Evolutionary conservation across 2,888 invertebrate species (phyloP).

Genomic region (Eulithis testata): DNA sequence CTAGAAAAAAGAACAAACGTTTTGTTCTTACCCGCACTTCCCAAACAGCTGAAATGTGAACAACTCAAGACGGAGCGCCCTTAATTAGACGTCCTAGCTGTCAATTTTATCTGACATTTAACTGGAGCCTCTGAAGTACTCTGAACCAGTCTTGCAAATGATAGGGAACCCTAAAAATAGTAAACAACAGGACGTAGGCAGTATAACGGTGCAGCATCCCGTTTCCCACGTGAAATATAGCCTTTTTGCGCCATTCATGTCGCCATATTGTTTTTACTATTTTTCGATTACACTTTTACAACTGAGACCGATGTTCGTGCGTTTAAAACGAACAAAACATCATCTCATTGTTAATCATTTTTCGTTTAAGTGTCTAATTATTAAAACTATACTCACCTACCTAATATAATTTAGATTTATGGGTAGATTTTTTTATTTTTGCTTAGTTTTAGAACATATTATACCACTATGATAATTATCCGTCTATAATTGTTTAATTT

Average conservation of each 20-base stretch:
- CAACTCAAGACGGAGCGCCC: background rate
- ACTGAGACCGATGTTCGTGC: conserved; percentile 5
- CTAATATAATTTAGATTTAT: too few relatives aligned
- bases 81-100: background rate
- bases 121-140: background rate
- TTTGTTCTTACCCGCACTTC: too few relatives aligned
- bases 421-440: too few relatives aligned
- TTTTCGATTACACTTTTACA: conserved; percentile 23
- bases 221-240: conserved; percentile 49
- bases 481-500: too few relatives aligned
- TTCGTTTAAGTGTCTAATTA: too few relatives aligned
- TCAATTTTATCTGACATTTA: conserved; percentile 13
- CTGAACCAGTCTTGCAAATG: conserved; percentile 11
- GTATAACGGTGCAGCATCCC: conserved; percentile 50
- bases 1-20: too few relatives aligned
- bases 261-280: conserved; percentile 42
- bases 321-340: background rate
- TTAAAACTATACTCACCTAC: too few relatives aligned
- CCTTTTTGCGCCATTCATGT: conserved; percentile 36
- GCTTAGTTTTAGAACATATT: too few relatives aligned
- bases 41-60: background rate
- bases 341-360: too few relatives aligned
- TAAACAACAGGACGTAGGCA: conserved; percentile 48
- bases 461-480: too few relatives aligned
- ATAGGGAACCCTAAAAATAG: conserved; percentile 42